Base-by-base conservation (phyloP, 2,797 vertebrate species). In the Syngnathus rostellatus region DNA sequence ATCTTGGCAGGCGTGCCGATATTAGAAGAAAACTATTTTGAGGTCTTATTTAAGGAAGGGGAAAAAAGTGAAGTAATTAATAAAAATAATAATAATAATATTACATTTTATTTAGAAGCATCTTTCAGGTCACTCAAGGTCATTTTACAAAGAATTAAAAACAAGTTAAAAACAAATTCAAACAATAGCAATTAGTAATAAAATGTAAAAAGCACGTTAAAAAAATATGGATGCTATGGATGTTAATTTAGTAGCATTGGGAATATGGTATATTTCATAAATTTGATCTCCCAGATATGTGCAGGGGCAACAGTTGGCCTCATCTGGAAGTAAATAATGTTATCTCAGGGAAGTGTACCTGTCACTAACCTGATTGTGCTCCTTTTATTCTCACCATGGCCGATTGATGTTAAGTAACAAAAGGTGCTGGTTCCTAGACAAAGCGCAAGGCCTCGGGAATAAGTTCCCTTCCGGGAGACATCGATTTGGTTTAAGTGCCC, bases 401-500 rank as follows among this genome's bases (percentile, higher is more conserved):
- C 78, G 77, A 83, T 78, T 81, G 83, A 85, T 81, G 79, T 73
- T 81, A 75, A 86, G 85, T 82, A 85, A 85, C 88, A 83, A 87
- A 86, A 78, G 83, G 65, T 75, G 68, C 74, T 69, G 72, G 72
- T 73, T 79, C 75, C 77, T 66, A 80, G 68, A 81, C 82, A 83
- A 83, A 86, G 76, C 76, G 78, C 72, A 63, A 70, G 72, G 75
- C 83, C 81, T 69, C 65, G 68, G 81, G 82, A 83, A 86, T 85
- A 87, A 85, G 84, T 81, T 83, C 68, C 69, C 39, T 62, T 78
- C 78, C 73, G 68, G 64, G 31, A 73, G 73, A 51, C 82, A 91
- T 86, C 83, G 86, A 90, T 90, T 87, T 78, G 76, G 73, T 77
- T 87, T 86, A 87, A 85, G 85, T 85, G 78, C 73, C 80, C 73